Evolutionary conservation across 1,140 invertebrate species (phyloP), one percentile per base, ranked within the genome.

Genomic region (Drosophila simulans): DNA sequence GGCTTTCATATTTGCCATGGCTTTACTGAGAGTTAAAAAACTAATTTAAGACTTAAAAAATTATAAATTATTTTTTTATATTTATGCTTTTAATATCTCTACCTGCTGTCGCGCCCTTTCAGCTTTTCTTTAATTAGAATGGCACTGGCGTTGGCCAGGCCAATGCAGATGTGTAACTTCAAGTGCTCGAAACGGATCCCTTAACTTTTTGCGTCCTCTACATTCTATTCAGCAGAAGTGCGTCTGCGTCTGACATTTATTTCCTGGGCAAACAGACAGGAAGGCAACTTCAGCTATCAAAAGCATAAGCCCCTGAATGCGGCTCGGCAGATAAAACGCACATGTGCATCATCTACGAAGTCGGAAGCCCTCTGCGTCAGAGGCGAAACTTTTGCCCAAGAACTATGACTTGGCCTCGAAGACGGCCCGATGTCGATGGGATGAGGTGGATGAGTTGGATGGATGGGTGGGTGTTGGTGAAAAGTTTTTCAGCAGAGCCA

Each of bases 201-300:
- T 37, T 43, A 25, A 39, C 20, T 22, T 65, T 51, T 54, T 31
- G 46, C 22, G n/a, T 40, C 11, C 35, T 20, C 8, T 51, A 12
- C 34, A 39, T 55, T 35, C 22, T 27, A 45, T 22, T 68, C 64
- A 48, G 39, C 60, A 48, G 39, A 64, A 64, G 46, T 31, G 49
- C 51, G 49, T 63, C 73, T 68, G 82, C 43, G 39, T 27, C 13
- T 72, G 65, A 79, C 75, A 82, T 82, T 86, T 37, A 82, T 79
- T 77, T 78, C 60, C 49, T 74, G 20, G 35, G 57, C 54, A 64
- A 58, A 62, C 59, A 72, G 62, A 57, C 63, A 70, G 48, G 20
- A 45, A 31, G 55, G 25, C 45, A 65, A 65, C 68, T 68, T 73
- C 27, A 57, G 39, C 77, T 58, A 58, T 59, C 49, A 72, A 68